phyloP scores from a whole-genome alignment of 2,888 invertebrate species.

The Caenorhabditis sinica region DNA sequence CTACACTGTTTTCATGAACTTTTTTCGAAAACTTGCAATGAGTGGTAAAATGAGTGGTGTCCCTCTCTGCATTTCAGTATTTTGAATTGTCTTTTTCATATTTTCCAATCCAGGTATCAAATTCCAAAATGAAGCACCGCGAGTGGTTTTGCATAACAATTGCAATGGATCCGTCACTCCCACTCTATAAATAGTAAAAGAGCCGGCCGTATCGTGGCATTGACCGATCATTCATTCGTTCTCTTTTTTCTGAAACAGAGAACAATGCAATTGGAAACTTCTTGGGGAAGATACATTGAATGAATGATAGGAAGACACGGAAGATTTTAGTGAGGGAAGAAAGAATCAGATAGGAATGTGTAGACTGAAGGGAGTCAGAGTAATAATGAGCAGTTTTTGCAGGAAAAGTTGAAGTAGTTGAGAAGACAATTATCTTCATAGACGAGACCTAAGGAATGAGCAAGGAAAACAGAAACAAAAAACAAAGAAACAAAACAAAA shows the following conservation, averaged over 20 bases:
- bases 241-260: slow-evolving; percentile 18
- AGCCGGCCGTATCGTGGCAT: slow-evolving; percentile 19
- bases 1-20: slow-evolving; percentile 36
- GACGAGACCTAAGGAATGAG: slow-evolving; percentile 5
- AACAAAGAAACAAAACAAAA: slow-evolving; percentile 35
- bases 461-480: slow-evolving; percentile 26
- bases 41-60: slow-evolving; percentile 2
- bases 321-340: slow-evolving; percentile 4
- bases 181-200: slow-evolving; percentile 24
- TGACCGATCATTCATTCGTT: slow-evolving; percentile 38
- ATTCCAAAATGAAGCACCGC: slow-evolving; percentile 46
- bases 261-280: neutral
- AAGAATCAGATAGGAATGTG: neutral
- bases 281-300: neutral
- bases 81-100: slow-evolving; percentile 7
- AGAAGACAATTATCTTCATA: slow-evolving; percentile 32
- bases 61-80: neutral
- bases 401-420: slow-evolving; percentile 21
- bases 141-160: slow-evolving; percentile 48
- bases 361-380: slow-evolving; percentile 2
- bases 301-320: slow-evolving; percentile 44
- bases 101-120: slow-evolving; percentile 43
- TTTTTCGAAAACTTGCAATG: neutral
- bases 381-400: slow-evolving; percentile 34
- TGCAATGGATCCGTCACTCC: slow-evolving; percentile 21